Conservation (phyloP, 2,113 vertebrate genomes). For the Bungarus multicinctus region DNA sequence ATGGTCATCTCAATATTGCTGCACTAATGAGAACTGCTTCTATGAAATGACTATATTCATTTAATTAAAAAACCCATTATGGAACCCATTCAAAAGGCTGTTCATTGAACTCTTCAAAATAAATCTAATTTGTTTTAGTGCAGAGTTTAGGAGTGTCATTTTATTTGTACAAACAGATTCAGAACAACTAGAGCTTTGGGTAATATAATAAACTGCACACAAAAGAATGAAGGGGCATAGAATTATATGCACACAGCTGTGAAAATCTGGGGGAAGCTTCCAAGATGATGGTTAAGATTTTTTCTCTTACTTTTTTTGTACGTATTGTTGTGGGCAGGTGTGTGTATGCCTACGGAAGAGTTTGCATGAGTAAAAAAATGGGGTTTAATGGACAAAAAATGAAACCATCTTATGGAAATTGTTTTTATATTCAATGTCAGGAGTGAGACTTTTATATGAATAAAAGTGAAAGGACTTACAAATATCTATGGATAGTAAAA, state of each 20-base stretch:
- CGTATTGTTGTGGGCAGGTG: not conserved
- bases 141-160: slow-evolving; percentile 40
- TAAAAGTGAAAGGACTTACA: not conserved
- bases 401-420: not conserved
- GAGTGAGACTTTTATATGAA: not conserved
- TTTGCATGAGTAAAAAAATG: not conserved
- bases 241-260: not conserved
- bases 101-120: slow-evolving; percentile 65
- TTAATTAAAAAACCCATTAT: slow-evolving; percentile 77
- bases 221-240: not conserved
- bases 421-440: not conserved
- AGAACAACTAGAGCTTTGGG: slow-evolving; percentile 48
- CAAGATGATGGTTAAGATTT: not conserved
- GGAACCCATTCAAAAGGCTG: slow-evolving; percentile 63
- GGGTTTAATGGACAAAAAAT: not conserved
- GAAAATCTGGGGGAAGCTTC: not conserved
- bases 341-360: not conserved
- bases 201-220: slow-evolving; percentile 35
- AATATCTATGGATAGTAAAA: not conserved
- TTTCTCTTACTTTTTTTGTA: not conserved
- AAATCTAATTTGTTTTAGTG: slow-evolving; percentile 67
- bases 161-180: slow-evolving; percentile 61
- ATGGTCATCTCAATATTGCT: slow-evolving; percentile 65
- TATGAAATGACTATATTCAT: slow-evolving; percentile 71
- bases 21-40: slow-evolving; percentile 70